Percentiles rank a stretch among this genome's conserved stretches.
phyloP scores from a whole-genome alignment of 2,888 invertebrate genomes.

The Leptopilina drosophilae region DNA sequence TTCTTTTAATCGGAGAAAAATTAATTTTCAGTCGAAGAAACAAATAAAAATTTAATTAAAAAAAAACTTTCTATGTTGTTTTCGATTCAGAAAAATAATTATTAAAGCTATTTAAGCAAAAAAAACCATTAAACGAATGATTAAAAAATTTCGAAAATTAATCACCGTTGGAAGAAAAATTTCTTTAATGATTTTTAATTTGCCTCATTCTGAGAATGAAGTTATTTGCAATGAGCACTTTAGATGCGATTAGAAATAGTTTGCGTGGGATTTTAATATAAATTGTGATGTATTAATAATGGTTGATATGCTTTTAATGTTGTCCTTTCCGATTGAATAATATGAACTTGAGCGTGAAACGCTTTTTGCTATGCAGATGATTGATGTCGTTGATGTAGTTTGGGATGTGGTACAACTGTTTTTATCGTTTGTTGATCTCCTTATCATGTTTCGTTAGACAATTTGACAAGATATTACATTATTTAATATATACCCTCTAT shows the following conservation, averaged over 20 bases:
- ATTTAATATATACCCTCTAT: not conserved
- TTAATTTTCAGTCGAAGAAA: no score
- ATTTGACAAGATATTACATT: conserved; percentile 26
- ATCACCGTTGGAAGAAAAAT: no score
- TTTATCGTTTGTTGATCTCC: conserved; percentile 18
- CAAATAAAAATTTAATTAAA: no score
- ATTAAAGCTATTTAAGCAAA: no score
- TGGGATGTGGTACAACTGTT: conserved; percentile 14
- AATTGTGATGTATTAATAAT: not conserved
- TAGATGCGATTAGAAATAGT: not conserved
- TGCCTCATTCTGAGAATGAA: not conserved
- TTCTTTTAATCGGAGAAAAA: no score
- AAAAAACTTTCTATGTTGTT: no score
- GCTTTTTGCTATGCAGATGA: conserved; percentile 10
- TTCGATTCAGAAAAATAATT: no score
- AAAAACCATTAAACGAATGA: no score
- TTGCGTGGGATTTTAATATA: conserved; percentile 2
- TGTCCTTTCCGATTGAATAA: not conserved
- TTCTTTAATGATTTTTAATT: no score
- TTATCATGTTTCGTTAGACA: conserved; percentile 12
- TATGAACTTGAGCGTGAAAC: conserved; percentile 11
- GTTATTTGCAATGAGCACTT: not conserved
- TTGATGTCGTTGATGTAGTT: conserved; percentile 18
- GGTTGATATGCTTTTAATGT: not conserved
- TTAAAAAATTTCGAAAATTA: no score